Conservation (phyloP, 2,113 vertebrate species). For the Ictalurus furcatus region DNA sequence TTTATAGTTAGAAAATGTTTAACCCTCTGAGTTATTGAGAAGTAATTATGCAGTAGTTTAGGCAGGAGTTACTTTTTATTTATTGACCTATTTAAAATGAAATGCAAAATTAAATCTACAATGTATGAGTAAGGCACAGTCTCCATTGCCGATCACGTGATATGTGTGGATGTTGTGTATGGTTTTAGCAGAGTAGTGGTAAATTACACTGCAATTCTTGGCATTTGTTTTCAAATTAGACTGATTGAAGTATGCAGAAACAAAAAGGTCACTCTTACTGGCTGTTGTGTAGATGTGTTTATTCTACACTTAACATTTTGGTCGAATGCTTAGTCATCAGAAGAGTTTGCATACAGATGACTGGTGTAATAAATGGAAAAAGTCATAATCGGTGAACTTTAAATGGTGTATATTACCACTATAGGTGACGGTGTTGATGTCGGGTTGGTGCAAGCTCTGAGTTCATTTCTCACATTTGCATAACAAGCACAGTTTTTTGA, state of each 20-base stretch:
- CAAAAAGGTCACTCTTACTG: constrained; percentile 43
- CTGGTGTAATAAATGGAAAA: constrained; percentile 31
- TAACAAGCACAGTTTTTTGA: not conserved
- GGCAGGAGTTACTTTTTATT: constrained; percentile 16
- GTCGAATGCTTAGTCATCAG: constrained; percentile 22
- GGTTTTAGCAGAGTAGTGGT: not conserved
- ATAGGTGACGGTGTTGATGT: constrained; percentile 2
- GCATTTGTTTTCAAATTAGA: constrained; percentile 40
- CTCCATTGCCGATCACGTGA: not conserved
- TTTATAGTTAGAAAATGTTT: constrained; percentile 61
- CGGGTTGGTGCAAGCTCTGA: not conserved
- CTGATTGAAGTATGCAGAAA: not conserved
- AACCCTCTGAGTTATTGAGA: constrained; percentile 74
- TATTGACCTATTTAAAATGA: constrained; percentile 41
- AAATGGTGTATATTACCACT: constrained; percentile 4
- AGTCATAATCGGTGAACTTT: constrained; percentile 24
- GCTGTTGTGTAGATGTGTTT: constrained; percentile 29
- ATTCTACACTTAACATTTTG: constrained; percentile 54
- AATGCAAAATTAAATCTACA: not conserved
- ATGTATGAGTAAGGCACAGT: not conserved
- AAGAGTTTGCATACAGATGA: constrained; percentile 52
- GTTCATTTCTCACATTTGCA: constrained; percentile 12
- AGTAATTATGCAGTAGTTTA: constrained; percentile 50
- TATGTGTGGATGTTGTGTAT: not conserved
- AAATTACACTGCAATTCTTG: constrained; percentile 11